A percentile compares a stretch with the other conserved stretches of the same genome.
phyloP scores from a whole-genome alignment of 1,140 invertebrate species.

The Ganaspis sp. region DNA sequence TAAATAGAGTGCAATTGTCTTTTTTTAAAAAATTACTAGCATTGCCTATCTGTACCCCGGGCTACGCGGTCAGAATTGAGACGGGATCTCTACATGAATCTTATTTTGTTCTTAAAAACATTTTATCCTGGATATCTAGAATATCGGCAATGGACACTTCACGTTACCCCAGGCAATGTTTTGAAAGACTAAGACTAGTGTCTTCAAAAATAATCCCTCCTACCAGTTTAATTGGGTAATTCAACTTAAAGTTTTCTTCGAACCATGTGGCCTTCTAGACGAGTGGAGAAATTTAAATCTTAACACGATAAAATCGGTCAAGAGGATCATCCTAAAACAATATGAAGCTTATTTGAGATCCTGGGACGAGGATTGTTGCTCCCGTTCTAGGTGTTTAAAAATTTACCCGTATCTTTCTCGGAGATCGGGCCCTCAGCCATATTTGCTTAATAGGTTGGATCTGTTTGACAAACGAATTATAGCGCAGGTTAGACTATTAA shows the following conservation, averaged over 20 bases:
- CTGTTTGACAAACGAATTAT: too few relatives aligned
- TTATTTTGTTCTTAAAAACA: slow-evolving; percentile 21
- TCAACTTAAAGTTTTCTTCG: neutral
- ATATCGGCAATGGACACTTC: neutral
- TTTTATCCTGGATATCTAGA: neutral
- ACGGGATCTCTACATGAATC: neutral
- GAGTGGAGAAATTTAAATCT: too few relatives aligned
- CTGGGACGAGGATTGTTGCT: too few relatives aligned
- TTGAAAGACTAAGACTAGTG: neutral
- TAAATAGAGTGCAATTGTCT: neutral
- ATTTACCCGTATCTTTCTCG: too few relatives aligned
- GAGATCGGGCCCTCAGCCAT: too few relatives aligned
- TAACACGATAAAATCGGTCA: too few relatives aligned
- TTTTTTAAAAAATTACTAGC: slow-evolving; percentile 24
- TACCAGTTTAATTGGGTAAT: neutral
- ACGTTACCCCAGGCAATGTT: slow-evolving; percentile 12
- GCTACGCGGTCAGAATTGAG: slow-evolving; percentile 26
- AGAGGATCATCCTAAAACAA: too few relatives aligned
- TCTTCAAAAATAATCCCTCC: neutral
- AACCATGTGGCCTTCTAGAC: too few relatives aligned
- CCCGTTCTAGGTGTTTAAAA: too few relatives aligned
- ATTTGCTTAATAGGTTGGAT: too few relatives aligned
- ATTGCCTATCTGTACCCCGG: slow-evolving; percentile 13
- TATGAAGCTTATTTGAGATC: too few relatives aligned
- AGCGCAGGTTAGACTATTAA: too few relatives aligned